Evolutionary conservation across 1,140 invertebrate species (phyloP).

Genomic region (Aphelenchoides avenae): DNA sequence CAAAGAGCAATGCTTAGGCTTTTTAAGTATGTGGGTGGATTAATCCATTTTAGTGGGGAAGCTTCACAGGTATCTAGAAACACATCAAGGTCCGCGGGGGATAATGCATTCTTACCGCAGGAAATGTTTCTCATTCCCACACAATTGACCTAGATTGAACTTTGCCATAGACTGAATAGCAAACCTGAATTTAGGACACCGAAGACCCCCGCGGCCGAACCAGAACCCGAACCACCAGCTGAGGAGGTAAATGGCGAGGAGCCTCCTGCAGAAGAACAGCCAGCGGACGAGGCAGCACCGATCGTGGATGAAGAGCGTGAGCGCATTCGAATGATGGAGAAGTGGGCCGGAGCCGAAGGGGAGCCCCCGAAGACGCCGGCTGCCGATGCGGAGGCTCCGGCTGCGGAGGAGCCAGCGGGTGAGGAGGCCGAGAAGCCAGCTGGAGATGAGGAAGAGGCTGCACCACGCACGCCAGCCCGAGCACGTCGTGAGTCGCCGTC

Average conservation of each 20-base stretch:
- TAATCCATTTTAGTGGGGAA: too few relatives aligned
- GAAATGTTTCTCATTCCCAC: too few relatives aligned
- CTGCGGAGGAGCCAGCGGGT: conserved; percentile 11
- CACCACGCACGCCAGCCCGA: conserved; percentile 22
- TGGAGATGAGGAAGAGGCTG: conserved; percentile 9
- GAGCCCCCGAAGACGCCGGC: conserved; percentile 33
- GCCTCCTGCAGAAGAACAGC: conserved; percentile 33
- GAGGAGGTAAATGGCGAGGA: conserved; percentile 17
- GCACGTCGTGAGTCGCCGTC: conserved; percentile 45
- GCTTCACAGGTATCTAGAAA: too few relatives aligned
- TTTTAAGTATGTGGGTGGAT: too few relatives aligned
- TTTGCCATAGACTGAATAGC: too few relatives aligned
- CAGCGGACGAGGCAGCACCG: conserved; percentile 22
- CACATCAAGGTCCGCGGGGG: too few relatives aligned
- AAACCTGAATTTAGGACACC: too few relatives aligned
- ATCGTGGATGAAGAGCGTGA: too few relatives aligned
- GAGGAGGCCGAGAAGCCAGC: conserved; percentile 13
- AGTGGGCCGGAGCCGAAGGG: conserved; percentile 30
- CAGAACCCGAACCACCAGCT: conserved; percentile 9
- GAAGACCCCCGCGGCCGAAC: not conserved
- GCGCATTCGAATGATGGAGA: too few relatives aligned
- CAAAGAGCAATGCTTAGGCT: too few relatives aligned
- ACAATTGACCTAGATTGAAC: too few relatives aligned
- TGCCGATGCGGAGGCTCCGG: conserved; percentile 27
- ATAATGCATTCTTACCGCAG: too few relatives aligned